Conservation (phyloP, 2,113 vertebrate genomes). For the Notarius lentiginosus region DNA sequence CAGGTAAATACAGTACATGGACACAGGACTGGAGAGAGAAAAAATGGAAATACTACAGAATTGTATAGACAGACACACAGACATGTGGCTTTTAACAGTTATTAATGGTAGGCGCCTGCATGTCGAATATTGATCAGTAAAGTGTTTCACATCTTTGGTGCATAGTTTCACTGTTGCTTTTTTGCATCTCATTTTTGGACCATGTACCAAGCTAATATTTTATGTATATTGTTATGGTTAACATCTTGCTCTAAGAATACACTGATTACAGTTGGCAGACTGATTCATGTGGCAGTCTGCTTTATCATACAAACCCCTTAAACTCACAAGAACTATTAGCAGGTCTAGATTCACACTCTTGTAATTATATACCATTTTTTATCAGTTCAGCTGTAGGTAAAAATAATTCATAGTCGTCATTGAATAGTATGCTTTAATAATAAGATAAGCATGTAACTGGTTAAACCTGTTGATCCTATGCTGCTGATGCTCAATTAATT, state of each 20-base stretch:
- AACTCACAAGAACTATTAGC: neutral
- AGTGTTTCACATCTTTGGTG: slow-evolving; percentile 18
- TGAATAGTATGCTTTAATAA: slow-evolving; percentile 5
- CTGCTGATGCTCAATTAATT: neutral
- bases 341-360: neutral
- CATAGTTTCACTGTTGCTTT: neutral
- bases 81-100: slow-evolving; percentile 17
- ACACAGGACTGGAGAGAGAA: too few species aligned
- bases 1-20: neutral
- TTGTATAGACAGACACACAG: slow-evolving; percentile 19
- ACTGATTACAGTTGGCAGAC: neutral
- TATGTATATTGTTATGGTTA: neutral
- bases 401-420: neutral
- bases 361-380: neutral
- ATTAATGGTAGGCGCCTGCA: slow-evolving; percentile 18
- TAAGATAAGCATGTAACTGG: neutral
- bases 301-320: neutral
- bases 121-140: slow-evolving; percentile 15
- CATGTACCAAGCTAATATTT: neutral
- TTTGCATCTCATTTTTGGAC: slow-evolving; percentile 8
- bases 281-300: neutral
- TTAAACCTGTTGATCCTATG: neutral
- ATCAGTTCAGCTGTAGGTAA: neutral
- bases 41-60: neutral
- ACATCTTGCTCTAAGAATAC: neutral